These are phyloP conservation scores for Chironomus tepperi DNA, from an alignment of 1,140 invertebrate genomes.

Conservation along the genomic window DNA sequence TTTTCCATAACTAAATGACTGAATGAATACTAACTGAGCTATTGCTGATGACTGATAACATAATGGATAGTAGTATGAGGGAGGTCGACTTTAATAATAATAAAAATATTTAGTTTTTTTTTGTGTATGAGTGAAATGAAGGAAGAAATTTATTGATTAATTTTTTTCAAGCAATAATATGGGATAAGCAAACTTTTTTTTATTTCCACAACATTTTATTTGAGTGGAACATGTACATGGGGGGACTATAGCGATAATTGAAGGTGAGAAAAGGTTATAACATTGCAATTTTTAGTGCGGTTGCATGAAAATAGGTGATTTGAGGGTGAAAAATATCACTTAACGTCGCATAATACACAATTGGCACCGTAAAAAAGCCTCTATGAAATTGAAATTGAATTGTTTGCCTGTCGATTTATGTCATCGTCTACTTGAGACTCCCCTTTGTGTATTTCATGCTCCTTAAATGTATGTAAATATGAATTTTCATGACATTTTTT, in stretches of 20 bases:
- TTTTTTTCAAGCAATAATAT: background rate
- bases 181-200: conserved; percentile 2
- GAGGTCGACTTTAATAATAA: conserved; percentile 2
- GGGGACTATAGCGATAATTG: background rate
- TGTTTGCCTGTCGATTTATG: no score
- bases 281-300: no score
- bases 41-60: conserved; percentile 1
- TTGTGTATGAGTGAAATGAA: background rate
- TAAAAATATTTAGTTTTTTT: background rate
- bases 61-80: background rate
- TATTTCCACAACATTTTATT: no score
- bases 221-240: background rate
- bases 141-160: conserved; percentile 9
- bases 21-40: background rate
- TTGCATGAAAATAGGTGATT: no score
- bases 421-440: background rate
- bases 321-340: no score
- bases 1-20: background rate
- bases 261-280: background rate
- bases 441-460: background rate
- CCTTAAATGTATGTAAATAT: background rate
- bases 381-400: no score
- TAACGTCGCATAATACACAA: no score
- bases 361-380: no score
- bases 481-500: background rate